Conservation (phyloP, 2,888 invertebrate genomes). For the Agonum fuliginosum region DNA sequence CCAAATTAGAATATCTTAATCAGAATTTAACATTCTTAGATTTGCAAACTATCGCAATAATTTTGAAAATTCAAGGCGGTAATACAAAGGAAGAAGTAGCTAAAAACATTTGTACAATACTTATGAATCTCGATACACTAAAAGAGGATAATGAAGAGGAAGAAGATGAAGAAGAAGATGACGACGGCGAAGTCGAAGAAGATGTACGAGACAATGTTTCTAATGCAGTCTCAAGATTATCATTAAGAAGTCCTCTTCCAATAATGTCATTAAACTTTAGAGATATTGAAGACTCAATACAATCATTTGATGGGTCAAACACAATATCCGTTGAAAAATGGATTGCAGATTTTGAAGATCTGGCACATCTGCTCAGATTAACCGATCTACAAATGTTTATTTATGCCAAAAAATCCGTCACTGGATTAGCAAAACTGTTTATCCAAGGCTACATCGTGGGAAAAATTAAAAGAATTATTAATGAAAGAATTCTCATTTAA, state of each 20-base stretch:
- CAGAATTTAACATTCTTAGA: background rate
- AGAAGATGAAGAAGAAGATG: conserved; percentile 19
- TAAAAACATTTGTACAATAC: background rate
- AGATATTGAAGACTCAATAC: conserved; percentile 32
- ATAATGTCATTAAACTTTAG: background rate
- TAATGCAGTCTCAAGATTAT: background rate
- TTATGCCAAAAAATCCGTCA: conserved; percentile 60
- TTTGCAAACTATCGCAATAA: conserved; percentile 36
- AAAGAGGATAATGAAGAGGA: conserved; percentile 21
- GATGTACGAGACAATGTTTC: background rate
- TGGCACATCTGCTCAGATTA: conserved; percentile 53
- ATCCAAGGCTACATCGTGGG: conserved; percentile 52
- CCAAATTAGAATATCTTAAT: background rate
- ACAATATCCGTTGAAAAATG: conserved; percentile 58
- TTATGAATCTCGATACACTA: background rate
- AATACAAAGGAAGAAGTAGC: conserved; percentile 41
- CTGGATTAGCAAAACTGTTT: conserved; percentile 60
- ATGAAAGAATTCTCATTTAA: too few relatives aligned
- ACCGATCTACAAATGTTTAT: conserved; percentile 59
- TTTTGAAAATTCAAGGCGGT: background rate
- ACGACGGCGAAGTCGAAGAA: background rate
- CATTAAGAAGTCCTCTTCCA: background rate
- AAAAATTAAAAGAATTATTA: conserved; percentile 40
- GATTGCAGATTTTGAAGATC: conserved; percentile 62
- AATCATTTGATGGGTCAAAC: conserved; percentile 20